phyloP scores from a whole-genome alignment of 2,888 invertebrate genomes.

The Sminthurides aquaticus region DNA sequence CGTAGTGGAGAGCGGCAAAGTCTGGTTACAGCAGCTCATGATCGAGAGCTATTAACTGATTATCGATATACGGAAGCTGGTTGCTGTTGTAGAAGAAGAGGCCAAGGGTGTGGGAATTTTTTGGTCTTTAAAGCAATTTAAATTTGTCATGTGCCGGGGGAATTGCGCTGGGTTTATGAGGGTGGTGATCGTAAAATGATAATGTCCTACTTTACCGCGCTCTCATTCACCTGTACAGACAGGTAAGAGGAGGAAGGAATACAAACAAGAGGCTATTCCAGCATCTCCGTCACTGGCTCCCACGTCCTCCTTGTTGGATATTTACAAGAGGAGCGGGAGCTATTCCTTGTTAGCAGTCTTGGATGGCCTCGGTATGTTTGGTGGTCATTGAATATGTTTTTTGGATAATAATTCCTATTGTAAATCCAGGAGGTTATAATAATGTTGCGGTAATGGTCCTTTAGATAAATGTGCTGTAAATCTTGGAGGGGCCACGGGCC shows the following conservation, averaged over 20 bases:
- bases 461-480: not conserved
- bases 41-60: no score
- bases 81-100: no score
- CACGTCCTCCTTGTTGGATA: not conserved
- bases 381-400: not conserved
- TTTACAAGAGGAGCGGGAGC: no score
- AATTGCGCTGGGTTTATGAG: not conserved
- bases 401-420: not conserved
- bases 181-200: not conserved
- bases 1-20: no score
- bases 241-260: not conserved
- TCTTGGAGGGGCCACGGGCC: not conserved
- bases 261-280: not conserved
- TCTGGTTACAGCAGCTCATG: no score
- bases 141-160: not conserved
- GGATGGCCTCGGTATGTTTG: not conserved
- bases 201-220: not conserved
- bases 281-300: not conserved
- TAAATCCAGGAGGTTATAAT: not conserved
- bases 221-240: not conserved
- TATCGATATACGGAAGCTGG: no score
- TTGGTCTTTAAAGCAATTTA: not conserved
- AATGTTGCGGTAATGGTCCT: not conserved
- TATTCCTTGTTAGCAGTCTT: not conserved
- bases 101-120: not conserved